Percentiles rank a stretch among this genome's conserved stretches.
Conservation (phyloP, 2,113 vertebrate genomes). For the Channa maculata region DNA sequence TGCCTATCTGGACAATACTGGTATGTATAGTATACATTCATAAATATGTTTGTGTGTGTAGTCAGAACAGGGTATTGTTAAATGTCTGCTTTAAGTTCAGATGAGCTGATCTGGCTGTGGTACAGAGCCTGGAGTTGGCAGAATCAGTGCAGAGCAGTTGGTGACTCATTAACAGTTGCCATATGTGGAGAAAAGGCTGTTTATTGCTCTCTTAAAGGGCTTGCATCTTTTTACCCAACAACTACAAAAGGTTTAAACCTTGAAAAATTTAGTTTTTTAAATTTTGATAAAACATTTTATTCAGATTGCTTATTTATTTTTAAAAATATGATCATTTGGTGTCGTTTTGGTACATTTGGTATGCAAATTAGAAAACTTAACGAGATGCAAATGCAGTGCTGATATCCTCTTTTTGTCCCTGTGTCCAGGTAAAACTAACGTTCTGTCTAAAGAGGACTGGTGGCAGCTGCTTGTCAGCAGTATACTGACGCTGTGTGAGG, state of each 20-base stretch:
- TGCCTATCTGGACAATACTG: slow-evolving; percentile 92
- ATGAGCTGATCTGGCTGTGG: background rate
- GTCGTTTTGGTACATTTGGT: too few relatives aligned
- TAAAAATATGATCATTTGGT: too few relatives aligned
- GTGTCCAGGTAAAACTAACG: slow-evolving; percentile 86
- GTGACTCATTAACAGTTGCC: slow-evolving; percentile 13
- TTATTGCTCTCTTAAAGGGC: background rate
- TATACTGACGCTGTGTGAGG: slow-evolving; percentile 89
- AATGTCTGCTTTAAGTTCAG: too few relatives aligned
- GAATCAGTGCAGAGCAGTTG: slow-evolving; percentile 3
- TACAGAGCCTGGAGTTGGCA: slow-evolving; percentile 14
- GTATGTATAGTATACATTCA: slow-evolving; percentile 68
- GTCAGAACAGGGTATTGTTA: too few relatives aligned
- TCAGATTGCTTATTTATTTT: too few relatives aligned
- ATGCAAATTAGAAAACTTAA: too few relatives aligned
- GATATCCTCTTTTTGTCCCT: background rate
- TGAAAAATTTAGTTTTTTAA: too few relatives aligned
- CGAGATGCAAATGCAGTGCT: background rate
- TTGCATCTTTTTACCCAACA: too few relatives aligned
- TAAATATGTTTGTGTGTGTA: too few relatives aligned
- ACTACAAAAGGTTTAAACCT: too few relatives aligned
- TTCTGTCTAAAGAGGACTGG: slow-evolving; percentile 96
- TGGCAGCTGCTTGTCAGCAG: slow-evolving; percentile 94
- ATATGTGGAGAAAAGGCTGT: slow-evolving; percentile 28
- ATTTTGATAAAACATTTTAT: too few relatives aligned